phyloP scores from a whole-genome alignment of 1,140 invertebrate species.

The Sarcophaga bullata region DNA sequence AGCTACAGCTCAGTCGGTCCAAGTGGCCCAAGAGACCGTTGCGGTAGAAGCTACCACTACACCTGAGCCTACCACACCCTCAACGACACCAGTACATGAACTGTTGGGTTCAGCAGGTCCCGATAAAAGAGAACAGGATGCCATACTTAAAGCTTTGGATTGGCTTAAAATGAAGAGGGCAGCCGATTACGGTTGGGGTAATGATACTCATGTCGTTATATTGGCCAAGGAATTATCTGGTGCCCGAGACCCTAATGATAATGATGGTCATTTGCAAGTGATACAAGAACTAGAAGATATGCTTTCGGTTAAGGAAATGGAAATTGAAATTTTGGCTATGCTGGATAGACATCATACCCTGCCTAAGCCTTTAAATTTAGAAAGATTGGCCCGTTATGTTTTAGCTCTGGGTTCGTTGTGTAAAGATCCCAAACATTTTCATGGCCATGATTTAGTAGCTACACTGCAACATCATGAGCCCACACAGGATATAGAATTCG shows the following conservation, averaged over 20 bases:
- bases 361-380: slow-evolving; percentile 75
- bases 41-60: slow-evolving; percentile 14
- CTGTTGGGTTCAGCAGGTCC: slow-evolving; percentile 62
- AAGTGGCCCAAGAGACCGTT: slow-evolving; percentile 41
- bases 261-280: slow-evolving; percentile 59
- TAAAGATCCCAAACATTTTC: slow-evolving; percentile 82
- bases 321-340: slow-evolving; percentile 82
- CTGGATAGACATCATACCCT: slow-evolving; percentile 69
- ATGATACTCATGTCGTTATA: slow-evolving; percentile 79
- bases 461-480: slow-evolving; percentile 78
- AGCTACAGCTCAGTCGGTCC: not conserved
- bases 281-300: slow-evolving; percentile 74
- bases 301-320: slow-evolving; percentile 83
- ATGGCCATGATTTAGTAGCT: slow-evolving; percentile 82
- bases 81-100: slow-evolving; percentile 48
- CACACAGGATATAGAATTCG: slow-evolving; percentile 76
- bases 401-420: slow-evolving; percentile 81
- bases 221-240: slow-evolving; percentile 70
- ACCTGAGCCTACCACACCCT: not conserved
- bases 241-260: slow-evolving; percentile 66
- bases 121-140: slow-evolving; percentile 68
- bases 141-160: slow-evolving; percentile 72
- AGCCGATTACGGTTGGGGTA: slow-evolving; percentile 79
- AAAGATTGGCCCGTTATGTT: slow-evolving; percentile 78
- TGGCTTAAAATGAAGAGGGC: slow-evolving; percentile 76